Percentiles rank a stretch among this genome's conserved stretches.
phyloP scores from a whole-genome alignment of 1,140 invertebrate genomes.

The Sipha flava region DNA sequence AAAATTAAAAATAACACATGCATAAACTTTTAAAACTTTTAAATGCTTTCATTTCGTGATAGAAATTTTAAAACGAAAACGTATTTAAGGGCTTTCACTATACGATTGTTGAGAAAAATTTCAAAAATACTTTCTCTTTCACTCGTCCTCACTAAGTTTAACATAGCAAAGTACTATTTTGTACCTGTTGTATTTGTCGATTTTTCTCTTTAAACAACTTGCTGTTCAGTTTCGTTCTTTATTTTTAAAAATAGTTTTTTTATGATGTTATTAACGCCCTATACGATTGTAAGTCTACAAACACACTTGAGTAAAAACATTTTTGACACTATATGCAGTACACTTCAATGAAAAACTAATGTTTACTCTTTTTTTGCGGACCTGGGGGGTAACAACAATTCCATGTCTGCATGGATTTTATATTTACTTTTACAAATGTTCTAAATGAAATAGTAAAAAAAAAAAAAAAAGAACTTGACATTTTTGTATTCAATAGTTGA shows the following conservation, averaged over 20 bases:
- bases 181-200: background rate
- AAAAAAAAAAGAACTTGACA: no score
- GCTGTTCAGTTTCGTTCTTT: background rate
- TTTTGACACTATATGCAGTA: background rate
- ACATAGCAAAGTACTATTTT: background rate
- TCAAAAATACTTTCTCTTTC: background rate
- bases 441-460: no score
- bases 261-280: background rate
- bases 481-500: no score
- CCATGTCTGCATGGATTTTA: background rate
- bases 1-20: no score
- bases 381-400: background rate
- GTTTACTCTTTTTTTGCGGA: background rate
- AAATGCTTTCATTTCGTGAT: no score
- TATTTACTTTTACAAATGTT: background rate
- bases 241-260: background rate
- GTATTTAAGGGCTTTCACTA: no score
- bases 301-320: background rate
- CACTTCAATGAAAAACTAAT: background rate
- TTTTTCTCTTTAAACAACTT: background rate
- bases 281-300: background rate
- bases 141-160: no score
- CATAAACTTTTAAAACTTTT: no score
- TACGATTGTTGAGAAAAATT: background rate
- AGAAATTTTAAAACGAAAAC: no score